Percentiles rank a stretch among this genome's conserved stretches.
These are phyloP conservation scores for Silurus glanis DNA, from an alignment of 2,113 vertebrate genomes.

Conservation along the genomic window DNA sequence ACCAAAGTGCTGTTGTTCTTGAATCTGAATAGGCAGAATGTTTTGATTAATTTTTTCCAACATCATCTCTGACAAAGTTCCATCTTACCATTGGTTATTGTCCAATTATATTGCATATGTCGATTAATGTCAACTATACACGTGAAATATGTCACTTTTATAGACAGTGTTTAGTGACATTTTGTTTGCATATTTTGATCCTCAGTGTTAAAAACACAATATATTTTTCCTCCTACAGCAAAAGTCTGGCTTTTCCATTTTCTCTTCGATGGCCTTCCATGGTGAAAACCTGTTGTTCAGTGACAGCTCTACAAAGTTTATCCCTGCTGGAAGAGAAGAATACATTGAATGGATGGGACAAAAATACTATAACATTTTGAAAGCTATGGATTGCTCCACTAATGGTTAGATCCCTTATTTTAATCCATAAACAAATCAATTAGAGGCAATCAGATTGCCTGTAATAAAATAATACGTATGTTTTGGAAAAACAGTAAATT, in stretches of 20 bases:
- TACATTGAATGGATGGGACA: slow-evolving; percentile 84
- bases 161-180: neutral
- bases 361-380: slow-evolving; percentile 75
- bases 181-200: neutral
- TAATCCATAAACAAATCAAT: neutral
- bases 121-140: neutral
- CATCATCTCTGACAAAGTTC: neutral
- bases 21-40: neutral
- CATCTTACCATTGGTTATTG: neutral
- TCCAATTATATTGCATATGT: neutral
- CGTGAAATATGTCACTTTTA: neutral
- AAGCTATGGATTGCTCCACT: slow-evolving; percentile 80
- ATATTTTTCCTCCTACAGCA: slow-evolving; percentile 66
- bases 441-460: neutral
- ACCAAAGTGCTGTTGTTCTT: neutral
- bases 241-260: slow-evolving; percentile 81
- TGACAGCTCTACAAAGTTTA: slow-evolving; percentile 74
- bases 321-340: slow-evolving; percentile 66
- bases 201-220: neutral
- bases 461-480: too few relatives aligned
- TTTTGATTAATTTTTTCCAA: neutral
- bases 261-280: slow-evolving; percentile 74
- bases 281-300: slow-evolving; percentile 83
- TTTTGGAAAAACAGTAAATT: neutral
- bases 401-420: slow-evolving; percentile 68